A percentile compares a stretch with the other conserved stretches of the same genome.
phyloP scores from a whole-genome alignment of 2,888 invertebrate genomes.

The Tachina grossa region DNA sequence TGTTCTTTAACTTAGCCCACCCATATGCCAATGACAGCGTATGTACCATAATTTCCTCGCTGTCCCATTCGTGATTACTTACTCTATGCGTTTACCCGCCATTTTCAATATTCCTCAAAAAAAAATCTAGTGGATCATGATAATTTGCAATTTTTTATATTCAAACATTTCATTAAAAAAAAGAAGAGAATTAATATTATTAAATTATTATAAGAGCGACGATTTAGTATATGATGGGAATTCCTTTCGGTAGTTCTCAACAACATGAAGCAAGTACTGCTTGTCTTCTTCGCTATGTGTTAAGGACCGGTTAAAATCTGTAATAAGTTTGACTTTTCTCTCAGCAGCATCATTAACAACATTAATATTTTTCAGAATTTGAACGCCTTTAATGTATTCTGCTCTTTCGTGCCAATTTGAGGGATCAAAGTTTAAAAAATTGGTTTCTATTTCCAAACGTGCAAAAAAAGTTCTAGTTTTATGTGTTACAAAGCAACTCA shows the following conservation, averaged over 20 bases:
- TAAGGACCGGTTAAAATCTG: conserved; percentile 44
- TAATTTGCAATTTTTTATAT: conserved; percentile 18
- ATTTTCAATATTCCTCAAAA: no score
- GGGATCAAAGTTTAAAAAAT: conserved; percentile 5
- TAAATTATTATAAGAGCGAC: conserved; percentile 11
- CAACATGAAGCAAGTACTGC: background rate
- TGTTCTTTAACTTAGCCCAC: no score
- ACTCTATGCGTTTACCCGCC: no score
- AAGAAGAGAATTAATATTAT: conserved; percentile 9
- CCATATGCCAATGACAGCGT: no score
- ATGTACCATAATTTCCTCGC: no score
- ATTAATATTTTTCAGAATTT: conserved; percentile 35
- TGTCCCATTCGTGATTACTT: no score
- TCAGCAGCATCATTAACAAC: conserved; percentile 43
- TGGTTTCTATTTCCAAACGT: background rate
- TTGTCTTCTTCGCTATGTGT: conserved; percentile 23
- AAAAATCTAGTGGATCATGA: no score
- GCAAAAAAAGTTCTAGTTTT: conserved; percentile 5
- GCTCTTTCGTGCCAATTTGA: conserved; percentile 35
- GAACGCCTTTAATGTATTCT: conserved; percentile 36
- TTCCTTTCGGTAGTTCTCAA: background rate
- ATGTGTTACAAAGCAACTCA: conserved; percentile 7
- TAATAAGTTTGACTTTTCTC: conserved; percentile 39
- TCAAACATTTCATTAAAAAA: conserved; percentile 15
- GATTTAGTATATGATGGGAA: conserved; percentile 15